These are phyloP conservation scores for Hypotaenidia okinawae DNA, from an alignment of 2,797 vertebrate genomes.

Conservation along the genomic window DNA sequence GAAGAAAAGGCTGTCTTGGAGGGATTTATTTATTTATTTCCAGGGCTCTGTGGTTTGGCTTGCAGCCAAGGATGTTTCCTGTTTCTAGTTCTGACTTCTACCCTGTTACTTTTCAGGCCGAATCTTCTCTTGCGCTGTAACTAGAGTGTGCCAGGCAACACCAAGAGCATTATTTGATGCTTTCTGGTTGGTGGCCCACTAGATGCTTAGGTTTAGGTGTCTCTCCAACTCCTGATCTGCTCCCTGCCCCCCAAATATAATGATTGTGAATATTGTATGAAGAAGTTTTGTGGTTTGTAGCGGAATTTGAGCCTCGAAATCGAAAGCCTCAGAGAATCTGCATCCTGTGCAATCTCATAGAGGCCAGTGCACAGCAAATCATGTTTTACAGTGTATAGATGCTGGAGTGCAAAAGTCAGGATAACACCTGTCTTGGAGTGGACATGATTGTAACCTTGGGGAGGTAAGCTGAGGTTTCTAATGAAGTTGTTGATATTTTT, in stretches of 20 bases:
- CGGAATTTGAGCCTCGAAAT: neutral
- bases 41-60: neutral
- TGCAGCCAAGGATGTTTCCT: slow-evolving; percentile 4
- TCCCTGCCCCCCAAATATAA: neutral
- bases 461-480: neutral
- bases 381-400: neutral
- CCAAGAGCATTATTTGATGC: neutral
- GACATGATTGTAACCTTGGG: fast-evolving
- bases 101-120: neutral
- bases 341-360: neutral
- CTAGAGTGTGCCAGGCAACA: neutral
- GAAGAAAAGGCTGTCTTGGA: neutral
- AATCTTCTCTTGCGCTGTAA: neutral
- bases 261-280: neutral
- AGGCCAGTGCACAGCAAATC: neutral
- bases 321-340: neutral
- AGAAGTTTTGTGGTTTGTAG: neutral
- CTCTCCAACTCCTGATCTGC: neutral
- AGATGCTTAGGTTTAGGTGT: neutral
- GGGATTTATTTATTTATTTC: neutral
- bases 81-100: neutral
- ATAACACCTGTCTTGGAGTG: neutral
- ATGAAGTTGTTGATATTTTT: neutral
- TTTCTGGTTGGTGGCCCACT: neutral
- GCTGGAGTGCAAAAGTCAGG: neutral